Conservation (phyloP, 1,140 invertebrate species). For the Planococcus citri region DNA sequence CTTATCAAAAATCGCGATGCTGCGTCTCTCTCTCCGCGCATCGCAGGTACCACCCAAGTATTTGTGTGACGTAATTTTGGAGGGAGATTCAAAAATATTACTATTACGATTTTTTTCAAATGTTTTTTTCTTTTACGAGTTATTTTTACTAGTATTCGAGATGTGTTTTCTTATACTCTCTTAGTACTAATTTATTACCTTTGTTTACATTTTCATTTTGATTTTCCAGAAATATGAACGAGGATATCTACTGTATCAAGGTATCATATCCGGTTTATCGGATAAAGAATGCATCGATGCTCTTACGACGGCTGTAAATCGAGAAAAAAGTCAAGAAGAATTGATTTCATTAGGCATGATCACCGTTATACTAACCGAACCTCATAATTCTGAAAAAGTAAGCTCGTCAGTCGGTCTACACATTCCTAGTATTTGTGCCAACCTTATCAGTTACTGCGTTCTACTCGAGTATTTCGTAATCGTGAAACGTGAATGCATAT, state of each 20-base stretch:
- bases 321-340: conserved; percentile 81
- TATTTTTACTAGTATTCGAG: background rate
- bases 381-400: conserved; percentile 60
- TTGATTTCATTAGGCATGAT: conserved; percentile 76
- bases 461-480: too few relatives aligned
- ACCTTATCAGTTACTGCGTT: too few relatives aligned
- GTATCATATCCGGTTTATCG: conserved; percentile 62
- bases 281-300: conserved; percentile 90
- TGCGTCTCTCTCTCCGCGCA: background rate
- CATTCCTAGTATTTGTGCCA: background rate
- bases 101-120: background rate
- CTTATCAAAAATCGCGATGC: conserved; percentile 13
- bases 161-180: conserved; percentile 10
- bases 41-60: background rate
- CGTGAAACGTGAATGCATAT: too few relatives aligned
- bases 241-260: conserved; percentile 60
- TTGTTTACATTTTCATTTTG: conserved; percentile 29
- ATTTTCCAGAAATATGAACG: conserved; percentile 75
- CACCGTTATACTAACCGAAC: conserved; percentile 78
- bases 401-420: background rate
- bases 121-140: background rate
- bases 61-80: background rate
- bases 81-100: background rate
- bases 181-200: background rate
- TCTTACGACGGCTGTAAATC: conserved; percentile 72